Base-by-base conservation (phyloP, 2,113 vertebrate genomes). In the Tricholaema leucomelas region DNA sequence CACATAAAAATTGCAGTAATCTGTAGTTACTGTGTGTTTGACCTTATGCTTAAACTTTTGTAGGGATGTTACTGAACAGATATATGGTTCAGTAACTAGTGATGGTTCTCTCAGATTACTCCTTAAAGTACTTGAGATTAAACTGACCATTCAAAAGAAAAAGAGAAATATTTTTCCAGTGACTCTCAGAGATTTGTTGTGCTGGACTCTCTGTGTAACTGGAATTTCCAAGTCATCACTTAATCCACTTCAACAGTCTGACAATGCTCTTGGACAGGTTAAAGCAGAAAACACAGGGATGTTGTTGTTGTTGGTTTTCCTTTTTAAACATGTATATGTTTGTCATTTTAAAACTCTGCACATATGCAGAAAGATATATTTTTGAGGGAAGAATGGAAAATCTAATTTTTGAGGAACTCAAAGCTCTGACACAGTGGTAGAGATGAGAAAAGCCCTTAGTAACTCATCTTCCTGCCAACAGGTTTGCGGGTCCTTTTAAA, bases 31-130 rank as follows among this genome's bases (percentile, higher is more conserved):
- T 69, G 14, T 80, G 40, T 42, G 35, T 75, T 71, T 95, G 81
- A 92, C 67, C 54, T 87, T 81, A 35, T 74, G 38, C 89, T 89
- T 83, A 69, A 67, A 70, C 15, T 75, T 60, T 54, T 72, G 12
- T 40, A 89, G 8, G 40, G 31, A 83, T 81, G 20, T 76, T 91
- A 83, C 73, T 21, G 85, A 93, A 81, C 36, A 56, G 69, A 91
- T 91, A 78, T 69, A 89, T 38, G 27, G 35, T 82, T 73, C 48
- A 70, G 73, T 73, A 94, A 60, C 60, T 25, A 38, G 17, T 40
- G 35, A 73, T 14, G 15, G 58, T 91, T 91, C 38, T 64, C 85
- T 27, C 18, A 91, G 46, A 70, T 38, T 90, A 15, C 27, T 75
- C 21, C 33, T 38, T 54, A 69, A 63, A 66, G 10, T 80, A 59